phyloP scores from a whole-genome alignment of 2,113 vertebrate genomes.

The Lampris incognitus region DNA sequence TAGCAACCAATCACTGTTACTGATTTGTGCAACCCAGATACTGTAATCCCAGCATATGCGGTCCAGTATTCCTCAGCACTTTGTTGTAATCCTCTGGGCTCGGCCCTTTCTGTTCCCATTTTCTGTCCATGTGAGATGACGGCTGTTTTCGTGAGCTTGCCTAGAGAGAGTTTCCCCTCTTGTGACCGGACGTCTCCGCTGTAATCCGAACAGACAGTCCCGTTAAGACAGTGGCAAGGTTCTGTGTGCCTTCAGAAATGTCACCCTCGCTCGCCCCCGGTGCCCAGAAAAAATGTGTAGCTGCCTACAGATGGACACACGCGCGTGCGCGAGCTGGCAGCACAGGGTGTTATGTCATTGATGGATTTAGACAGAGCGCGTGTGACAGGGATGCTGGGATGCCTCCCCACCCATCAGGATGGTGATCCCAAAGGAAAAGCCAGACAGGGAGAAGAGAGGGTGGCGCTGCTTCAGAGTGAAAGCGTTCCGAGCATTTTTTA shows the following conservation, averaged over 20 bases:
- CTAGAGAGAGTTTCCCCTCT: constrained; percentile 39
- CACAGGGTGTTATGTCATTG: neutral
- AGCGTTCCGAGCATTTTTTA: neutral
- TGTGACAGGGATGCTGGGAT: neutral
- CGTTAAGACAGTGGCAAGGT: constrained; percentile 55
- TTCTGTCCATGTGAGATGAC: constrained; percentile 32
- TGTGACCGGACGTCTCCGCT: constrained; percentile 3
- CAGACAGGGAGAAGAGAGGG: neutral
- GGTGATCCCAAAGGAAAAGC: neutral
- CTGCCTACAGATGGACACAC: neutral
- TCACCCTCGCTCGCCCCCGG: constrained; percentile 49
- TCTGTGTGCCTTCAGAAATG: constrained; percentile 72
- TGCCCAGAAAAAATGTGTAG: constrained; percentile 20
- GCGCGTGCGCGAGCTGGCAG: neutral
- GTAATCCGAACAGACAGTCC: constrained; percentile 70
- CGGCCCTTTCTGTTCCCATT: constrained; percentile 25
- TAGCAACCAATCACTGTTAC: too few relatives aligned
- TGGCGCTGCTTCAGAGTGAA: constrained; percentile 14
- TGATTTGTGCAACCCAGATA: neutral
- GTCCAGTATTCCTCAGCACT: constrained; percentile 19
- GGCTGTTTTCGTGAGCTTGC: constrained; percentile 40
- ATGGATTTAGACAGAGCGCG: neutral
- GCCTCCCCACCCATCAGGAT: neutral
- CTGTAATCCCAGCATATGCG: neutral
- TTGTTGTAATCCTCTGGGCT: constrained; percentile 28